Conservation (phyloP, 2,888 invertebrate species). For the Hirtodrosophila alboralis region DNA sequence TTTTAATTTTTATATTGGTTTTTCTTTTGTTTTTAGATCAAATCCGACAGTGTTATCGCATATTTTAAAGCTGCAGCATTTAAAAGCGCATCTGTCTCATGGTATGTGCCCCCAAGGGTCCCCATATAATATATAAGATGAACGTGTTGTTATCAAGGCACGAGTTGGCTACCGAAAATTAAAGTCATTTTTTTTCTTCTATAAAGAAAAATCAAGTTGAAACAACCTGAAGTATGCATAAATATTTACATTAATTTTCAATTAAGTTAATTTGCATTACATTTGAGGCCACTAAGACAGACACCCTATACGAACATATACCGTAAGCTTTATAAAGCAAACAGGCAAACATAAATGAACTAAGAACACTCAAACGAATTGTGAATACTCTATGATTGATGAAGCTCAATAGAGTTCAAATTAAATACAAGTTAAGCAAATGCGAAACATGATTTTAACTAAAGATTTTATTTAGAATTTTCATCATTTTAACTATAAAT, state of each 20-base stretch:
- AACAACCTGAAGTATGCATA: constrained; percentile 42
- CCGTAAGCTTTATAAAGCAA: constrained; percentile 29
- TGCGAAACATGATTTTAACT: too few relatives aligned
- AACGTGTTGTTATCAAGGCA: constrained; percentile 29
- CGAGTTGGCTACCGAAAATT: constrained; percentile 65
- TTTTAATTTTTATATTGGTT: constrained; percentile 21
- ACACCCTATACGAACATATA: constrained; percentile 41
- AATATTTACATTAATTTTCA: constrained; percentile 75
- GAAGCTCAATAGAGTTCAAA: too few relatives aligned
- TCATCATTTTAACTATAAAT: too few relatives aligned
- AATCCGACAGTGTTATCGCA: constrained; percentile 51
- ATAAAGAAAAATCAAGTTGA: constrained; percentile 32
- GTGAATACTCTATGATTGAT: constrained; percentile 11
- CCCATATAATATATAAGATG: too few relatives aligned
- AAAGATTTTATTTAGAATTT: too few relatives aligned
- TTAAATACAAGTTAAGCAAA: neutral
- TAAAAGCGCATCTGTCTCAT: constrained; percentile 65
- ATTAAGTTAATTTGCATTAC: constrained; percentile 71
- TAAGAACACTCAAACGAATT: constrained; percentile 3
- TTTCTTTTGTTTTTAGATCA: constrained; percentile 35
- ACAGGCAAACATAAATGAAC: constrained; percentile 4
- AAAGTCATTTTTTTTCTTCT: constrained; percentile 29
- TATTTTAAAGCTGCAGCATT: constrained; percentile 49
- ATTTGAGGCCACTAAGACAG: constrained; percentile 29
- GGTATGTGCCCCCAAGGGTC: too few relatives aligned